A percentile compares a stretch with the other conserved stretches of the same genome.
Conservation (phyloP, 2,888 invertebrate genomes). For the Acanthoscelides obtectus region DNA sequence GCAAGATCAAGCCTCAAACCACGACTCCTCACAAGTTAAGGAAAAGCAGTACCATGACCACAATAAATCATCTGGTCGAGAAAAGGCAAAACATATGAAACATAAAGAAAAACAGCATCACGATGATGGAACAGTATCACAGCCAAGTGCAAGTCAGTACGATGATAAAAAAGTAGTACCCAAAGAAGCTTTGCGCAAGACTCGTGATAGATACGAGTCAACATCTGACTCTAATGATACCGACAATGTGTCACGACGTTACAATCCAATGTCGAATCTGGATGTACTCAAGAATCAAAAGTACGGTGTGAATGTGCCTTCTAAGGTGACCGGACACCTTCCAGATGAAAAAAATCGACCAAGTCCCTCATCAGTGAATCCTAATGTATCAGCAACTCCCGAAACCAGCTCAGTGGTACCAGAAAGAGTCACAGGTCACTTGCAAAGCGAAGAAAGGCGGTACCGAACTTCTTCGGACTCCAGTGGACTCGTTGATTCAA, state of each 20-base stretch:
- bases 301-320: no score
- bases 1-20: not conserved
- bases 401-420: not conserved
- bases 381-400: not conserved
- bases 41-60: not conserved
- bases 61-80: not conserved
- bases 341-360: not conserved
- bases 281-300: not conserved
- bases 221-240: not conserved
- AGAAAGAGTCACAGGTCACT: not conserved
- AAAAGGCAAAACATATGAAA: not conserved
- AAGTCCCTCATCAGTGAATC: no score
- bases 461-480: not conserved
- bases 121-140: not conserved
- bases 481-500: constrained; percentile 1
- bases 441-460: not conserved
- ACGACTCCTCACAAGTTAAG: no score
- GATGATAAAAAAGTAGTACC: not conserved
- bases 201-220: not conserved
- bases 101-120: not conserved
- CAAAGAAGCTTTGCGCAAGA: not conserved
- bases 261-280: no score
- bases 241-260: not conserved
- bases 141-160: not conserved
- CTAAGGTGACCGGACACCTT: not conserved